Evolutionary conservation across 2,113 vertebrate genomes (phyloP).

Genomic region (Rhagologus leucostigma): DNA sequence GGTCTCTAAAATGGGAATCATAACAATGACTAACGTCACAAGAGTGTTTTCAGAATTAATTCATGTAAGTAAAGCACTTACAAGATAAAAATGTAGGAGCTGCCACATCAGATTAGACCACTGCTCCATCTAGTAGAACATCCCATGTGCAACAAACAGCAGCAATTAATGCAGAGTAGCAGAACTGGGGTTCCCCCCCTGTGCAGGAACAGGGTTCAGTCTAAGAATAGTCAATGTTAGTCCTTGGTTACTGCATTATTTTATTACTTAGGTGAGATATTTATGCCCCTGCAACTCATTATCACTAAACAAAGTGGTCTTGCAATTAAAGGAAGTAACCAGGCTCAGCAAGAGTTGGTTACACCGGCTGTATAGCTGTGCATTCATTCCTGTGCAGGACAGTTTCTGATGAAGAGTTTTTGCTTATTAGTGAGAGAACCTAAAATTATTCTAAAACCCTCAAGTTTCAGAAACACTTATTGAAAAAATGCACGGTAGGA

Average conservation of each 20-base stretch:
- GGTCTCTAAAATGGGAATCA: conserved; percentile 62
- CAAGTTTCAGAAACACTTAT: not conserved
- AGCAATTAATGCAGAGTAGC: not conserved
- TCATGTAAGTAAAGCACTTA: conserved; percentile 43
- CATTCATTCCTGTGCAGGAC: not conserved
- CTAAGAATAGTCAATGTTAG: not conserved
- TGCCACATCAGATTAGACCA: conserved; percentile 36
- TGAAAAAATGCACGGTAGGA: not conserved
- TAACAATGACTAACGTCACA: conserved; percentile 59
- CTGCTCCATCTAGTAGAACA: not conserved
- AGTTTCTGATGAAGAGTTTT: not conserved
- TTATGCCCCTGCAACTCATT: not conserved
- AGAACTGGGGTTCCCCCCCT: not conserved
- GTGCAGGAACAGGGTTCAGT: not conserved
- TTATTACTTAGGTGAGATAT: not conserved
- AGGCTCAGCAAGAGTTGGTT: not conserved
- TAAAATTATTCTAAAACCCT: not conserved
- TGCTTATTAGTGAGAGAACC: not conserved
- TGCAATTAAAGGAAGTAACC: not conserved
- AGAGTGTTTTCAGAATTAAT: conserved; percentile 59
- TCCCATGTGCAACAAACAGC: not conserved
- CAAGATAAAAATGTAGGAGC: conserved; percentile 41
- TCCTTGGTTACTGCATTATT: not conserved
- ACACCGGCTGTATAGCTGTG: not conserved
- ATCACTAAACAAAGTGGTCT: not conserved